Evolutionary conservation across 2,888 invertebrate species (phyloP).

Genomic region (Thymelicus acteon): DNA sequence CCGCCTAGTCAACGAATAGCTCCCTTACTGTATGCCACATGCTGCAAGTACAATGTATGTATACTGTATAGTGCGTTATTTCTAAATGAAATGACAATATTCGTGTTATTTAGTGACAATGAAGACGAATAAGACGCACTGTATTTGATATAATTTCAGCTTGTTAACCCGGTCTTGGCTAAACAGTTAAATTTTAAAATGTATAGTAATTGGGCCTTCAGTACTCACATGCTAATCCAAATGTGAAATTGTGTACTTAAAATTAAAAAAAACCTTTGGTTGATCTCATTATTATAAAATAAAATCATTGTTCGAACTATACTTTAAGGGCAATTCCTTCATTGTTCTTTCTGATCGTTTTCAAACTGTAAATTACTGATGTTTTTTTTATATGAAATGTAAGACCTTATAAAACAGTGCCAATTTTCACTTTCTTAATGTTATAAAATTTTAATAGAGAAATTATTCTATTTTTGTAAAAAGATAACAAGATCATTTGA

Average conservation of each 20-base stretch:
- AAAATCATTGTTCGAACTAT: too few relatives aligned
- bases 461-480: neutral
- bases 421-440: neutral
- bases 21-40: conserved; percentile 43
- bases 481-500: conserved; percentile 7
- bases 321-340: too few relatives aligned
- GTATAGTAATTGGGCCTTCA: conserved; percentile 3
- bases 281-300: conserved; percentile 75
- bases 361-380: neutral
- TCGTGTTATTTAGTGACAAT: too few relatives aligned
- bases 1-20: conserved; percentile 80
- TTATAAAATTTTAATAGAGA: neutral
- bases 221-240: conserved; percentile 31
- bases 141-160: conserved; percentile 2
- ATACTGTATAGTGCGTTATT: too few relatives aligned
- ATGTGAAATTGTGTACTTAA: conserved; percentile 42
- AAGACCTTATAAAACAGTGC: neutral
- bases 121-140: neutral
- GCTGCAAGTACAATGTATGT: conserved; percentile 10
- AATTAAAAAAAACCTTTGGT: conserved; percentile 62
- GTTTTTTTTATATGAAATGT: neutral
- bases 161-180: neutral
- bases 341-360: neutral
- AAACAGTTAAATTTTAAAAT: neutral
- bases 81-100: too few relatives aligned